Conservation (phyloP, 53 echinoderm and acorn worm species). For the Arbacia lixula region DNA sequence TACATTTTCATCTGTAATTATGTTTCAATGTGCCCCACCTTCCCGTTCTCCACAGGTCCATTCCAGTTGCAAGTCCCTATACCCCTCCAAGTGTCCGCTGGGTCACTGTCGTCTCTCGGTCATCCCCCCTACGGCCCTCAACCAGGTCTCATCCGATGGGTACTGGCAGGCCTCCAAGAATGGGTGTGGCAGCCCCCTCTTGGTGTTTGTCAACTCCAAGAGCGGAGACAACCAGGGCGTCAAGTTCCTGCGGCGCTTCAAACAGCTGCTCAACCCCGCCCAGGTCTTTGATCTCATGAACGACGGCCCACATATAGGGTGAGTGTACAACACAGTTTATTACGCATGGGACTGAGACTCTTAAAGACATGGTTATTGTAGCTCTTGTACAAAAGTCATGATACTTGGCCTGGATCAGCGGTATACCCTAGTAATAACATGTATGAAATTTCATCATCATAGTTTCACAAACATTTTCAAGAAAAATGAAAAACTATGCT, state of each 20-base stretch:
- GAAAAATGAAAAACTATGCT: too few relatives aligned
- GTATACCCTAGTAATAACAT: too few relatives aligned
- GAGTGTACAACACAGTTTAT: too few relatives aligned
- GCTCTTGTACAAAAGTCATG: too few relatives aligned
- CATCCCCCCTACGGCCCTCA: conserved; percentile 93
- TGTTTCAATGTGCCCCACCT: too few relatives aligned
- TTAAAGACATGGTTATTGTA: too few relatives aligned
- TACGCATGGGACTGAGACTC: too few relatives aligned
- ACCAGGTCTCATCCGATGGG: conserved; percentile 94
- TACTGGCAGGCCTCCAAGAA: conserved; percentile 97
- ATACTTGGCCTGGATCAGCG: too few relatives aligned
- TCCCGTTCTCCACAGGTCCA: conserved; percentile 92
- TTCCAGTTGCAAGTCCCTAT: conserved; percentile 82
- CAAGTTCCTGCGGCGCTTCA: conserved; percentile 94
- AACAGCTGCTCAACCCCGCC: conserved; percentile 95
- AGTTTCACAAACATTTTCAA: too few relatives aligned
- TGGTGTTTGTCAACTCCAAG: conserved; percentile 98
- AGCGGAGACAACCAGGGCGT: conserved; percentile 99
- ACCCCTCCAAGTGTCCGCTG: conserved; percentile 92
- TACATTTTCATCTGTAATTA: too few relatives aligned
- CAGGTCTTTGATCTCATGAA: conserved; percentile 99
- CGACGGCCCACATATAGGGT: conserved; percentile 96
- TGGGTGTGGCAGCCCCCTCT: conserved; percentile 94
- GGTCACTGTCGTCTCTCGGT: conserved; percentile 94
- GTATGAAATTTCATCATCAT: too few relatives aligned